Base-by-base conservation (phyloP, 2,888 invertebrate species). In the Thereva nobilitata region DNA sequence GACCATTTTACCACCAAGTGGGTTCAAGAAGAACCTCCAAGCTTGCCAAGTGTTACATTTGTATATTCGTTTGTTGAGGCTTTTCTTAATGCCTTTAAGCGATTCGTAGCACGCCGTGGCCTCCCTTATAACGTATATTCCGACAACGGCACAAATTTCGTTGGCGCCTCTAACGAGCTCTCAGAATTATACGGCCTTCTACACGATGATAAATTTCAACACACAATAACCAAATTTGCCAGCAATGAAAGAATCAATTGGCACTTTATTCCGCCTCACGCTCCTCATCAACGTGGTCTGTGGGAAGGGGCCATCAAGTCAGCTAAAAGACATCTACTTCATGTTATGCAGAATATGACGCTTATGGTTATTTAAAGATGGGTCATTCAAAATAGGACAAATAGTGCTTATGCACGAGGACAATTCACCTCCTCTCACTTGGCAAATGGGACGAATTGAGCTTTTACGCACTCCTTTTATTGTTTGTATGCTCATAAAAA, bases 221-320 rank as follows among this genome's bases (percentile, higher is more conserved):
- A n/a, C n/a, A 34, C 8, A 4, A 52, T 52, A 4, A 4, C 52
- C 12, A 5, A 52, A 12, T 52, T 52, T 34, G 34, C 34, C 10
- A 5, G 2, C 23, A 8, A n/a, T 6, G 34, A n/a, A 7, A 41
- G 44, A 6, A 64, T 35, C 38, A 35, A 53, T 10, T 78, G 77
- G 76, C 69, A 74, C 37, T 79, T 77, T 45, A 75, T 71, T 50
- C 75, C 76, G 1, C 73, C 75, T 3, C 23, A 56, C 7, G 66
- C 74, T 9, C 74, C 76, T 2, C 75, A 77, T 65, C 74, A 74
- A 59, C 75, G 76, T 4, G 76, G 76, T 4, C 45, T 76, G 1
- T 76, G 74, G 74, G 77, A 78, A 67, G 71, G 73, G 5, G 73
- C 70, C 0, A 73, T 77, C 1, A 74, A 74, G 59, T 71, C 72